Evolutionary conservation across 2,113 vertebrate species (phyloP).

Genomic region (Elgaria multicarinata): DNA sequence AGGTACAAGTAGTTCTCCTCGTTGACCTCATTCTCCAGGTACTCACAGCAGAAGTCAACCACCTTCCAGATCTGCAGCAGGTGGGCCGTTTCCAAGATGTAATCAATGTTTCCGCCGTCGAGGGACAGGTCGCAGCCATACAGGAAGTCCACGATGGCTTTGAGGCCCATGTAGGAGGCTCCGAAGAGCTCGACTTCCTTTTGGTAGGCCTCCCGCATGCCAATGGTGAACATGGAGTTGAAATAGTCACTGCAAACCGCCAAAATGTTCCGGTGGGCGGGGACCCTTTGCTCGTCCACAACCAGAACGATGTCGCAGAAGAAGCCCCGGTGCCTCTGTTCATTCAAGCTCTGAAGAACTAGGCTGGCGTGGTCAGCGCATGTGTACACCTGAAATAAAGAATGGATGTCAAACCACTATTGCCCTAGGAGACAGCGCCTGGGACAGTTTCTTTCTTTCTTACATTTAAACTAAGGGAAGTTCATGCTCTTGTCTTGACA

Average conservation of each 20-base stretch:
- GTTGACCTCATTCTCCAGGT: slow-evolving; percentile 89
- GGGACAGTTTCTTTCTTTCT: no score
- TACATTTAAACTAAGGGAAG: no score
- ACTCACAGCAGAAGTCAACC: slow-evolving; percentile 97
- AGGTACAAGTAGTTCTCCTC: slow-evolving; percentile 95
- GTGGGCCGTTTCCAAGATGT: slow-evolving; percentile 90
- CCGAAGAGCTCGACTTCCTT: slow-evolving; percentile 91
- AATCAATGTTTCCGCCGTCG: slow-evolving; percentile 90
- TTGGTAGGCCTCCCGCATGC: slow-evolving; percentile 92
- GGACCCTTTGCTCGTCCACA: slow-evolving; percentile 83
- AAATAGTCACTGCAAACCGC: slow-evolving; percentile 94
- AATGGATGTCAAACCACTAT: neutral
- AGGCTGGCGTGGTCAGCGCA: slow-evolving; percentile 82
- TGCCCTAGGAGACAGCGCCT: neutral
- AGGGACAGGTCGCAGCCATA: slow-evolving; percentile 89
- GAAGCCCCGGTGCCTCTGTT: slow-evolving; percentile 86
- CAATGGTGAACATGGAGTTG: slow-evolving; percentile 95
- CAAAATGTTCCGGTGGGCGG: slow-evolving; percentile 90
- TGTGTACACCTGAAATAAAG: slow-evolving; percentile 82
- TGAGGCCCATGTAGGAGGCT: slow-evolving; percentile 88
- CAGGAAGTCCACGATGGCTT: slow-evolving; percentile 92
- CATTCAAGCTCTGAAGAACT: slow-evolving; percentile 88
- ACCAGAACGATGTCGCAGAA: slow-evolving; percentile 94
- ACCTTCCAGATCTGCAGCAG: slow-evolving; percentile 93
- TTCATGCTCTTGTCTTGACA: no score